Conservation (phyloP, 2,888 invertebrate genomes). For the Eristalis arbustorum region DNA sequence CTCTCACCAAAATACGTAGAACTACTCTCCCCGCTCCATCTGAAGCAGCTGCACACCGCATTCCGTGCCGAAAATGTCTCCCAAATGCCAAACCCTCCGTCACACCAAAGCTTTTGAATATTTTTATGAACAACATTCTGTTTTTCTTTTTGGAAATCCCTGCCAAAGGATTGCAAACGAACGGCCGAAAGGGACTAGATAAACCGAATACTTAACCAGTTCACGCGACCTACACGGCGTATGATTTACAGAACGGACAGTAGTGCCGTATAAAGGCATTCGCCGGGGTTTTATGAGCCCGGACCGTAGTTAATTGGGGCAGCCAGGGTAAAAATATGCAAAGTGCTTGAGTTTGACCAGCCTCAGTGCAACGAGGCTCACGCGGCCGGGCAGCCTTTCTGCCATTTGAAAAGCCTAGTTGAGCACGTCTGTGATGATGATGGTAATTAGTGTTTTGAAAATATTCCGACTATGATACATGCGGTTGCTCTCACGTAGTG, state of each 20-base stretch:
- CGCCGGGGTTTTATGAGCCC: conserved; percentile 21
- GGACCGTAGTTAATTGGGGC: conserved; percentile 4
- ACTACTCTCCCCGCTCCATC: conserved; percentile 34
- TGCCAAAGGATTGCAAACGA: not conserved
- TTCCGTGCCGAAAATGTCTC: conserved; percentile 16
- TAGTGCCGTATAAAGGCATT: conserved; percentile 13
- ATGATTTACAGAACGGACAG: conserved; percentile 31
- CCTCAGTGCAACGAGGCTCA: not conserved
- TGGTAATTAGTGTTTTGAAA: conserved; percentile 55
- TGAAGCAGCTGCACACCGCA: conserved; percentile 41
- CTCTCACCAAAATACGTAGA: conserved; percentile 1
- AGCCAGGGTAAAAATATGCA: conserved; percentile 56
- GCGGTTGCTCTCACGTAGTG: conserved; percentile 40
- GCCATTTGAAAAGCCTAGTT: not conserved
- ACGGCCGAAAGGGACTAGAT: not conserved
- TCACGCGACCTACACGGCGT: conserved; percentile 9
- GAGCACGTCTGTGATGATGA: conserved; percentile 27
- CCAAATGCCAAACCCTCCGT: not conserved
- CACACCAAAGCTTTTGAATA: conserved; percentile 34
- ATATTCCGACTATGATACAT: conserved; percentile 21
- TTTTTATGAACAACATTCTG: conserved; percentile 59
- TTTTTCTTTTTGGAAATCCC: conserved; percentile 21
- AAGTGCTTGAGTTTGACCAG: conserved; percentile 47
- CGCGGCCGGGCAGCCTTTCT: conserved; percentile 13
- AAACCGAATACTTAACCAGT: conserved; percentile 4